phyloP scores from a whole-genome alignment of 1,140 invertebrate genomes.

The Achatina immaculata region DNA sequence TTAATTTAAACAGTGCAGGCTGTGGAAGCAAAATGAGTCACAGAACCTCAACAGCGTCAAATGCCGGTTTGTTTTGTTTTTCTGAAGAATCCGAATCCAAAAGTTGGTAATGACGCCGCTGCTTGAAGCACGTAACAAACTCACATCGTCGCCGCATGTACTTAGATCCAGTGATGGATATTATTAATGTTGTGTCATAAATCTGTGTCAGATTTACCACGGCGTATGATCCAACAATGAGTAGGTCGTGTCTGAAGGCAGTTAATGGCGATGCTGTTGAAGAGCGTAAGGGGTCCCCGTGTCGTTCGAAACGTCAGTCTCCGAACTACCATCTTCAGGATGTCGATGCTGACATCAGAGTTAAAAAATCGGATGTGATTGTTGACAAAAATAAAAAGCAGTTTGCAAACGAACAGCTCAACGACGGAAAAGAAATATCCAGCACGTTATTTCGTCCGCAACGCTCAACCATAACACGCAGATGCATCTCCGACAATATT shows the following conservation, averaged over 20 bases:
- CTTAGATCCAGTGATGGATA: background rate
- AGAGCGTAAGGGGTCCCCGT: slow-evolving; percentile 24
- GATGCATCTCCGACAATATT: slow-evolving; percentile 28
- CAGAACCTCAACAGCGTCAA: too few relatives aligned
- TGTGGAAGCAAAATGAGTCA: background rate
- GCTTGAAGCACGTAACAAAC: too few relatives aligned
- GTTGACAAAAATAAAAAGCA: slow-evolving; percentile 32
- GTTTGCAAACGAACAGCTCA: slow-evolving; percentile 28
- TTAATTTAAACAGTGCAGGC: background rate
- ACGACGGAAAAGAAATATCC: slow-evolving; percentile 5
- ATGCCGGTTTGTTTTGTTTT: too few relatives aligned
- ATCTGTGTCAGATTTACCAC: background rate
- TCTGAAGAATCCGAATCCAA: too few relatives aligned
- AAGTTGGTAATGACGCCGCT: too few relatives aligned
- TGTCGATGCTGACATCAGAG: background rate
- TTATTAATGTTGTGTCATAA: slow-evolving; percentile 3
- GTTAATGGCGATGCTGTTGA: slow-evolving; percentile 40
- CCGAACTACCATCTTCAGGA: background rate
- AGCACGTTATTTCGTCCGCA: slow-evolving; percentile 5
- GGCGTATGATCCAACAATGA: slow-evolving; percentile 37
- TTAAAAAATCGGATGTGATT: slow-evolving; percentile 24
- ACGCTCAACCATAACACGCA: background rate
- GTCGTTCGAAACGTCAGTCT: slow-evolving; percentile 17
- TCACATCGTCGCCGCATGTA: background rate
- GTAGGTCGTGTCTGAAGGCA: slow-evolving; percentile 41